Evolutionary conservation across 2,113 vertebrate species (phyloP), one percentile per base, ranked within the genome.

Genomic region (Rana temporaria): DNA sequence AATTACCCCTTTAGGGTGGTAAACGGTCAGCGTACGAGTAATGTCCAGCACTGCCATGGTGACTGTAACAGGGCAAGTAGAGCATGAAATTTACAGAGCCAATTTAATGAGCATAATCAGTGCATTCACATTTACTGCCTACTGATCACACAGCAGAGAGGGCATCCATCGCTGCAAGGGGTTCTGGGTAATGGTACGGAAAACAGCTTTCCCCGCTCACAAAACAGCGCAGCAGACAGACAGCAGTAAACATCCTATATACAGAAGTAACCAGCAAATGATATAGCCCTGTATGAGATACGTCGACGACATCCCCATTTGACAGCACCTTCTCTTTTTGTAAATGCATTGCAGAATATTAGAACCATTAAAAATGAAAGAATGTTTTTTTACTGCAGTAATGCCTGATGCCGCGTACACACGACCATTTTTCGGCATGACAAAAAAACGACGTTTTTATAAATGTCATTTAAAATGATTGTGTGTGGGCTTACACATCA

Each of bases 101-200:
- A 14, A 12, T 22, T 48, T 48, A 69, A 69, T 52, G 34, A 38
- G n/a, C 19, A 20, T 69, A 52, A 69, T 52, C 16, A 52, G 65
- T 12, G 65, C 65, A 17, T 67, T 67, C n/a, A n/a, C 65, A 38
- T n/a, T 42, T 42, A 9, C 18, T 38, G 66, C 38, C 32, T 52
- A 12, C n/a, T 16, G 38, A 52, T 52, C 38, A 15, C 18, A 48
- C n/a, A 69, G 34, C 66, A 52, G 34, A 52, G 38, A 48, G 38
- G n/a, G 20, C 66, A 69, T 69, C n/a, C 9, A 69, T 38, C 20
- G n/a, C 66, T 12, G 66, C 66, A 69, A 52, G 66, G 66, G 66
- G 1, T 48, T 52, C 8, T 69, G 66, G 66, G 66, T 69, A 69
- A 69, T 48, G 34, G 3, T 4, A 69, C 20, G 66, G n/a, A 69